Percentiles rank a stretch among this genome's conserved stretches.
Evolutionary conservation across 1,140 invertebrate species (phyloP).

Genomic region (Zaprionus kolodkinae): DNA sequence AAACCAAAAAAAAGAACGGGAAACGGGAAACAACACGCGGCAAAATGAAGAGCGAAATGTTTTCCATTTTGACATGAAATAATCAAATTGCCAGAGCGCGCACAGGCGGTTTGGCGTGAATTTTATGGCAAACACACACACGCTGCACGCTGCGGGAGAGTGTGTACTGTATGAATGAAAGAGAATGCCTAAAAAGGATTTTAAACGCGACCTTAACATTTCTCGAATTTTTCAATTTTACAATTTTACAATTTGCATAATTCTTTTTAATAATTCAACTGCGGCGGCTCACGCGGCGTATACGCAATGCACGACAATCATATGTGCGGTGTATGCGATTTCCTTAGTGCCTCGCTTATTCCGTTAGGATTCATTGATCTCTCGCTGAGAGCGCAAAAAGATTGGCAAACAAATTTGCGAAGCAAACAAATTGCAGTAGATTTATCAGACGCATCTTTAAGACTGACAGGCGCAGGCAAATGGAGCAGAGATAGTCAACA

Average conservation of each 20-base stretch:
- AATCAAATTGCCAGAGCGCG: constrained; percentile 72
- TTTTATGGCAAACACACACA: constrained; percentile 31
- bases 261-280: constrained; percentile 32
- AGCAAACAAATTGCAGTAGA: constrained; percentile 44
- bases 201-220: constrained; percentile 49
- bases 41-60: constrained; percentile 29
- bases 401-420: constrained; percentile 45
- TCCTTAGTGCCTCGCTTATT: not conserved
- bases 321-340: not conserved
- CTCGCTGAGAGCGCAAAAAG: constrained; percentile 7
- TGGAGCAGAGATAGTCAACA: constrained; percentile 28
- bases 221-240: constrained; percentile 3
- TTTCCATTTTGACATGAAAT: constrained; percentile 73
- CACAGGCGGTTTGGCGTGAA: constrained; percentile 41
- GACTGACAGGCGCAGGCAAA: constrained; percentile 57
- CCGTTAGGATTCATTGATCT: constrained; percentile 3
- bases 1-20: not conserved
- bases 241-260: constrained; percentile 58
- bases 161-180: constrained; percentile 8
- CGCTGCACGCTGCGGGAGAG: not conserved
- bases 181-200: constrained; percentile 30
- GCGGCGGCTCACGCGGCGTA: constrained; percentile 28
- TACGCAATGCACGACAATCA: constrained; percentile 19
- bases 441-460: constrained; percentile 42
- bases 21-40: not conserved